Evolutionary conservation across 2,113 vertebrate genomes (phyloP).

Genomic region (Rhinolophus ferrumequinum): DNA sequence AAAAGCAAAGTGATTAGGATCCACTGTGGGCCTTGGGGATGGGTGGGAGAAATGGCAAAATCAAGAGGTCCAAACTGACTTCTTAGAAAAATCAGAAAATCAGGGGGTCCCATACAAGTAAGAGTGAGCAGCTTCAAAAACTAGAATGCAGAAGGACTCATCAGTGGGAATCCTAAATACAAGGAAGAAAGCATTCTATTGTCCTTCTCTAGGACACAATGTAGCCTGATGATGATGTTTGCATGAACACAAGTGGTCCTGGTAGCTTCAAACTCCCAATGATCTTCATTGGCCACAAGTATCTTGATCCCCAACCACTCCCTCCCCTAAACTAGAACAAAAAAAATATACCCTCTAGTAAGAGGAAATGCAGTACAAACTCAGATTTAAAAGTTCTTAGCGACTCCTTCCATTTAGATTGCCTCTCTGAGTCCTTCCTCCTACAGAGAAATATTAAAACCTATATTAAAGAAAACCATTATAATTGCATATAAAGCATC

Average conservation of each 20-base stretch:
- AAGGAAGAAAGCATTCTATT: not conserved
- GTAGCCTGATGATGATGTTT: not conserved
- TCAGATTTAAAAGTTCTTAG: not conserved
- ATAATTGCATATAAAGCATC: not conserved
- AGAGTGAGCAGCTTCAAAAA: not conserved
- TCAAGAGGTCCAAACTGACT: not conserved
- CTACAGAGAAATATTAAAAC: not conserved
- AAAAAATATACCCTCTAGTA: not conserved
- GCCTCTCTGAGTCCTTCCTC: not conserved
- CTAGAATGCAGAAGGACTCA: not conserved
- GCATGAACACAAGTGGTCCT: not conserved
- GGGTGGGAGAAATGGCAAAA: fast-evolving
- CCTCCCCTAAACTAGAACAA: not conserved
- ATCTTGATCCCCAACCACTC: not conserved
- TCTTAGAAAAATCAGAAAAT: not conserved
- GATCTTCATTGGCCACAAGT: not conserved
- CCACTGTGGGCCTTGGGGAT: not conserved
- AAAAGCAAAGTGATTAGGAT: not conserved
- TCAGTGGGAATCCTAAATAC: not conserved
- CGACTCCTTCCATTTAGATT: not conserved
- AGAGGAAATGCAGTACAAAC: not conserved
- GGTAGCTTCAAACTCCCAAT: not conserved
- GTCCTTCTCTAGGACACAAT: not conserved
- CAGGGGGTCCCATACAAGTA: not conserved
- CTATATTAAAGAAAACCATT: not conserved